Base-by-base conservation (phyloP, 1,140 invertebrate genomes). In the Drosophila auraria region DNA sequence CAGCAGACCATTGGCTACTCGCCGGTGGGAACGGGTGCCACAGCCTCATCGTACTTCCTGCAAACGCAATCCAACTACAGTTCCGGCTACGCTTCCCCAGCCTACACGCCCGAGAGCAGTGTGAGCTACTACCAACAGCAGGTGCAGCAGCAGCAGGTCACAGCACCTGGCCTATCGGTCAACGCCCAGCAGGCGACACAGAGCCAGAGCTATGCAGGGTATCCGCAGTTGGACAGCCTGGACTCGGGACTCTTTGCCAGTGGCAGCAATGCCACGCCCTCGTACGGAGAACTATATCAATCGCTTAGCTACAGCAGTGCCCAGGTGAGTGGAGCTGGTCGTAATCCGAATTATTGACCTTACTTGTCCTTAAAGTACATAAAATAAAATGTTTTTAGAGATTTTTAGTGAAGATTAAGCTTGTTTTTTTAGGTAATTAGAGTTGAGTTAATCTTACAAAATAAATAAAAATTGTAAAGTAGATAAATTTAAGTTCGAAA, bases 11-110 rank as follows among this genome's bases (percentile, higher is more conserved):
- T 89, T 14, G 60, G 59, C 27, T 90, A 91, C 44, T 58, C 72
- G 25, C 44, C 64, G 38, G 56, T 62, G 51, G 66, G 53, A 63
- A 50, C 61, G 30, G 51, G 17, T 8, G 47, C 54, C n/a, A 42
- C 70, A 36, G 44, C 73, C n/a, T 65, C 78, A 15, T 89, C 86
- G 20, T 90, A 89, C 54, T 83, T 78, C 54, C 83, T 92, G 87
- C 91, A 92, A 61, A 79, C 91, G 45, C 91, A 92, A 71, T 92
- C 91, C n/a, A 92, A 92, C 54, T 92, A 92, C 42, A 92, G 91
- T 60, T 92, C 91, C 12, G 91, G 91, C 30, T 92, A 92, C 64
- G 91, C 91, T 33, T 92, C 91, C 11, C 91, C 91, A 42, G 91
- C 91, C 2, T 92, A 92, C 62, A 91, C 84, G 47, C 82, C 84